Evolutionary conservation across 2,797 vertebrate genomes (phyloP).

Genomic region (Anolis apletophallus): DNA sequence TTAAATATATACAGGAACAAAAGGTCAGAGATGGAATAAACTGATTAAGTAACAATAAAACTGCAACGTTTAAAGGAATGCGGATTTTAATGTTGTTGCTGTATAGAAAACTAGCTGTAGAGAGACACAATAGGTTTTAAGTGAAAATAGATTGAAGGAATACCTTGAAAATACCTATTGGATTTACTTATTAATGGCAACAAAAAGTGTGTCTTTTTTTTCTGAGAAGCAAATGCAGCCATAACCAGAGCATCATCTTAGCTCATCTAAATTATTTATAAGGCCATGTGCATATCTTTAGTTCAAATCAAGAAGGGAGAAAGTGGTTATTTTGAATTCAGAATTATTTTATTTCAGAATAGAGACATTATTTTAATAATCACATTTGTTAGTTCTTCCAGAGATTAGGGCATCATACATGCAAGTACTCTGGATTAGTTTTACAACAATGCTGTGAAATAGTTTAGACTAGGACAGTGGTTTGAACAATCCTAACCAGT

Average conservation of each 20-base stretch:
- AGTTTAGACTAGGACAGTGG: neutral
- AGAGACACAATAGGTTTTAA: neutral
- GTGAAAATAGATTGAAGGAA: neutral
- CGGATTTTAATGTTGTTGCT: neutral
- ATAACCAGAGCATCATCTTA: neutral
- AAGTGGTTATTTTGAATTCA: neutral
- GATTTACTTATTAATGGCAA: constrained; percentile 24
- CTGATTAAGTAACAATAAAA: neutral
- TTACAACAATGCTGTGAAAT: neutral
- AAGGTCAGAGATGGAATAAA: neutral
- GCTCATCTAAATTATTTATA: neutral
- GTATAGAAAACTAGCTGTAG: neutral
- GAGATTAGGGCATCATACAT: neutral
- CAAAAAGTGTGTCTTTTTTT: neutral
- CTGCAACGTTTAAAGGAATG: neutral
- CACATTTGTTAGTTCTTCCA: neutral
- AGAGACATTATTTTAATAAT: neutral
- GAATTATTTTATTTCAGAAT: neutral
- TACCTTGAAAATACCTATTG: neutral
- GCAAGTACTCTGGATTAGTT: no score
- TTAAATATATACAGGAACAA: neutral
- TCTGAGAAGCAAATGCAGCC: neutral
- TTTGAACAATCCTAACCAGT: neutral
- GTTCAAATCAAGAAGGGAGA: neutral
- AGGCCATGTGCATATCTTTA: neutral